Evolutionary conservation across 2,797 vertebrate genomes (phyloP), one percentile per base, ranked within the genome.

Genomic region (Labroides dimidiatus): DNA sequence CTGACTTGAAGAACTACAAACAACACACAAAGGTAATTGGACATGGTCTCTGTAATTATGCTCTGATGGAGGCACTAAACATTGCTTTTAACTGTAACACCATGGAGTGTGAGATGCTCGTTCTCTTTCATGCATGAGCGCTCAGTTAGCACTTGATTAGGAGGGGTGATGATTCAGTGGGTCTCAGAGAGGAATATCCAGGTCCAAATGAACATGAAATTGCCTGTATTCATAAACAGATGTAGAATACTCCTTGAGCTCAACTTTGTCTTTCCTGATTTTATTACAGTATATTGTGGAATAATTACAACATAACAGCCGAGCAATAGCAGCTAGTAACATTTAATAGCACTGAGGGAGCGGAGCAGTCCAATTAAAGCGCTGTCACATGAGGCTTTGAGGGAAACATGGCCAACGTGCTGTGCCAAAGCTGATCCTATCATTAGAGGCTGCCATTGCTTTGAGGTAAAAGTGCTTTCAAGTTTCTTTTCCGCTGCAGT

Each of bases 351-450:
- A 58, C 77, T 45, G 75, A 64, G 73, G 71, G 74, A 85, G 75
- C 62, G 51, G 47, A 74, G 83, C 69, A 69, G 85, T 89, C 89
- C 91, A 92, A 92, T 91, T 92, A 93, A 89, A 90, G 85, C 77
- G 75, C 88, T 89, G 89, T 90, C 89, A 90, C 89, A 85, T 67
- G 64, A 64, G 63, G 83, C 89, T 91, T 85, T 86, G 81, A 85
- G 87, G 77, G 72, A 87, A 85, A 84, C 67, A 56, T 72, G 77
- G 82, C 79, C 76, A 81, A 82, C 69, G 65, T 77, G 84, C 82
- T 88, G 84, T 65, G 84, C 84, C 77, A 82, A 75, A 87, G 76
- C 82, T 73, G 59, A 90, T 92, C 81, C 86, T 82, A 88, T 90
- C 89, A 92, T 92, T 89, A 91, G 75, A 92, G 69, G 82, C 75